Evolutionary conservation across 2,888 invertebrate genomes (phyloP).

Genomic region (Pachymerium ferrugineum): DNA sequence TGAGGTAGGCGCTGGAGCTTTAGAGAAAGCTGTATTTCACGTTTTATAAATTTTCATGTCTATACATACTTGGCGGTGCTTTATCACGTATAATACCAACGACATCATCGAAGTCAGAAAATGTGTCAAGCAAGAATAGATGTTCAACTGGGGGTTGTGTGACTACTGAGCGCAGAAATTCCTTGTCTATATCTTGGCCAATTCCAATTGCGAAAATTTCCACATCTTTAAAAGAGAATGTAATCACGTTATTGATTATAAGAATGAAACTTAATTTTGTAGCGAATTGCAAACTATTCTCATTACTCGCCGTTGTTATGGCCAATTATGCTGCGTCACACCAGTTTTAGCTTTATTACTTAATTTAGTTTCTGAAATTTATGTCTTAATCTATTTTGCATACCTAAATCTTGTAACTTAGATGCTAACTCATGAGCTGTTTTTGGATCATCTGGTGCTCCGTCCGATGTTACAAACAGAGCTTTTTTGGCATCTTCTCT

Average conservation of each 20-base stretch:
- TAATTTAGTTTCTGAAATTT: too few relatives aligned
- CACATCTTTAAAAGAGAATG: too few relatives aligned
- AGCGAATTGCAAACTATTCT: too few relatives aligned
- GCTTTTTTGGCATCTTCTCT: slow-evolving; percentile 14
- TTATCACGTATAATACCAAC: not conserved
- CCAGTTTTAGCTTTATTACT: too few relatives aligned
- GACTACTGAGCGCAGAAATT: not conserved
- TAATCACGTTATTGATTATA: too few relatives aligned
- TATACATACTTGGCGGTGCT: not conserved
- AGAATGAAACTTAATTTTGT: too few relatives aligned
- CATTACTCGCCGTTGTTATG: too few relatives aligned
- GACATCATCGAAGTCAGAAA: not conserved
- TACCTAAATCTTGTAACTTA: too few relatives aligned
- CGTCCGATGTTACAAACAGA: slow-evolving; percentile 26
- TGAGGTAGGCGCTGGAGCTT: not conserved
- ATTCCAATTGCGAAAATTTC: slow-evolving; percentile 5
- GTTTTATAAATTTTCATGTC: too few relatives aligned
- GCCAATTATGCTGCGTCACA: too few relatives aligned
- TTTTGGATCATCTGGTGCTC: not conserved
- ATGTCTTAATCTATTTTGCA: too few relatives aligned
- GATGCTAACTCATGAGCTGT: too few relatives aligned
- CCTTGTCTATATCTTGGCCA: not conserved
- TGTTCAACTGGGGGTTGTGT: not conserved
- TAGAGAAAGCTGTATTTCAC: not conserved
- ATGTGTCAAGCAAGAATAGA: not conserved